Evolutionary conservation across 2,797 vertebrate species (phyloP), one percentile per base, ranked within the genome.

Genomic region (Coilia nasus): DNA sequence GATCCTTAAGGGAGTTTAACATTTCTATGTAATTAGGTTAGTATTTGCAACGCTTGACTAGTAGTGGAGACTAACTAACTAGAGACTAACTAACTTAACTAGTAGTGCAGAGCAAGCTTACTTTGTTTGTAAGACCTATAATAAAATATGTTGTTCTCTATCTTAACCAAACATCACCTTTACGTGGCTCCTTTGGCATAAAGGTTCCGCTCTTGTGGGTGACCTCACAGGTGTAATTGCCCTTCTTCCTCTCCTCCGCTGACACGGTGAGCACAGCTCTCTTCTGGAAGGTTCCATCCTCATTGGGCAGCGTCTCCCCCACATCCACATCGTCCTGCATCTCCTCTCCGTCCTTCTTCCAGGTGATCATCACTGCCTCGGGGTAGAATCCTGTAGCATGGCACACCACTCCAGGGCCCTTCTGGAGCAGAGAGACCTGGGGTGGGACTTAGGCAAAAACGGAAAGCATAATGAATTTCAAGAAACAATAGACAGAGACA

Each of bases 381-480:
- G 93, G 92, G 90, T 90, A 92, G 88, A 94, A 94, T 17, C 91
- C 90, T 57, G 93, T 88, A 83, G 88, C 92, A 31, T 88, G 90
- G 86, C 93, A 94, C 78, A 2, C 44, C 54, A 92, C 83, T 35
- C 41, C 2, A 75, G 90, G 86, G 2, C 25, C 25, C 82, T 88
- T 88, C 64, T 90, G 88, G 7, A 88, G 15, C 67, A 93, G 67
- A 59, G 80, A 88, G 57, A 91, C 87, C 71, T 83, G 23, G 54
- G 91, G 92, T 50, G 67, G 59, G 0, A 78, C 92, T 54, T 41
- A 41, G 35, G 50, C 2, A 54, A 41, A 41, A 41, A 59, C 57
- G 35, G 28, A 82, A 17, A 82, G n/a, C n/a, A 19, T 9, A 14
- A 54, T 54, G 14, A 54, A 2, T 10, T 54, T 54, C 9, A 5